Conservation (phyloP, 2,888 invertebrate species). For the Pandemis heparana region DNA sequence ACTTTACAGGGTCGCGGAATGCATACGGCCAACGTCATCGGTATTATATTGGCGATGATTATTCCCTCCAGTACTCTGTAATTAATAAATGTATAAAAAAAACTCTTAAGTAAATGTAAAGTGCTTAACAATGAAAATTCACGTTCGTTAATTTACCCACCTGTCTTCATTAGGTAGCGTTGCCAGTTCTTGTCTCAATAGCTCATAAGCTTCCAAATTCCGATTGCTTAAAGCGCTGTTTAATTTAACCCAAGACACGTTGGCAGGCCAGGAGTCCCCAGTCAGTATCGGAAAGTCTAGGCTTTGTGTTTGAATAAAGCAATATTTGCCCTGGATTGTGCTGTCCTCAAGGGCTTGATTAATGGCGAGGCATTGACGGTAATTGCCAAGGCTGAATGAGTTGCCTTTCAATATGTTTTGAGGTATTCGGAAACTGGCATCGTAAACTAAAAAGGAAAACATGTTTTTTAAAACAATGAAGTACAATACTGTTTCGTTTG, state of each 20-base stretch:
- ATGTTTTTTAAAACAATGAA: neutral
- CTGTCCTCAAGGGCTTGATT: slow-evolving; percentile 15
- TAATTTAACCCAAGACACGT: slow-evolving; percentile 15
- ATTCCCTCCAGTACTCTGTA: slow-evolving; percentile 5
- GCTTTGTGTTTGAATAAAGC: slow-evolving; percentile 17
- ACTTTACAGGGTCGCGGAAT: slow-evolving; percentile 24
- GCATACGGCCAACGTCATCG: slow-evolving; percentile 33
- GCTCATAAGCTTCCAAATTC: neutral
- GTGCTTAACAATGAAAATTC: neutral
- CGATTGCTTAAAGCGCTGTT: neutral
- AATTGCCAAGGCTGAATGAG: slow-evolving; percentile 33
- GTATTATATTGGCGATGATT: neutral
- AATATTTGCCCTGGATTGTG: slow-evolving; percentile 27
- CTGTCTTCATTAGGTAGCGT: neutral
- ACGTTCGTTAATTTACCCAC: neutral
- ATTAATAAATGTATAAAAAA: neutral
- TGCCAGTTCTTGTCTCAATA: neutral
- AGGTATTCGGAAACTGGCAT: slow-evolving; percentile 44
- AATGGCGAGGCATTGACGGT: slow-evolving; percentile 41
- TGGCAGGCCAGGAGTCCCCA: slow-evolving; percentile 12
- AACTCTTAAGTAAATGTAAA: neutral
- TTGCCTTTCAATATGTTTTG: slow-evolving; percentile 30
- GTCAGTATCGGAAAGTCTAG: slow-evolving; percentile 9
- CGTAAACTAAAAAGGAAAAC: slow-evolving; percentile 34
- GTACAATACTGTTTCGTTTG: neutral